These are phyloP conservation scores for Heteromyza rotundicornis DNA, from an alignment of 2,888 invertebrate species.

Conservation along the genomic window DNA sequence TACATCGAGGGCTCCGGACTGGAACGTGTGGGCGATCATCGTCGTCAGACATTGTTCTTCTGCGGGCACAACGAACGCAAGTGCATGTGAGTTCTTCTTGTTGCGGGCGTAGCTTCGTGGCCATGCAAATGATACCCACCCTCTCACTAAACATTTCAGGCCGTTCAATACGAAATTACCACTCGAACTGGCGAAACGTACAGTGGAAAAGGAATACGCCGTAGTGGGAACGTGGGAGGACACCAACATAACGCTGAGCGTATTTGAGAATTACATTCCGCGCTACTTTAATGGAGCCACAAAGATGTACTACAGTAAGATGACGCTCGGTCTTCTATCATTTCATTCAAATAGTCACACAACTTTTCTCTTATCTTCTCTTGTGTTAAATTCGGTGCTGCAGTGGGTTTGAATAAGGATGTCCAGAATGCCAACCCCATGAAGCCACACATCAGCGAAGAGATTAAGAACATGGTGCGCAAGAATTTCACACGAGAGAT, in stretches of 20 bases:
- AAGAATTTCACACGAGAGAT: slow-evolving; percentile 87
- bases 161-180: slow-evolving; percentile 85
- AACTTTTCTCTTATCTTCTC: no score
- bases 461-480: slow-evolving; percentile 81
- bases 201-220: slow-evolving; percentile 84
- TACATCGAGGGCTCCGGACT: slow-evolving; percentile 81
- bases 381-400: slow-evolving; percentile 33
- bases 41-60: slow-evolving; percentile 86
- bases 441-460: slow-evolving; percentile 83
- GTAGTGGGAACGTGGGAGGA: slow-evolving; percentile 89
- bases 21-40: slow-evolving; percentile 85
- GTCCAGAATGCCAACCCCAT: slow-evolving; percentile 82
- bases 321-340: background rate
- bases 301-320: slow-evolving; percentile 69
- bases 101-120: background rate
- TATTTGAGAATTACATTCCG: slow-evolving; percentile 85
- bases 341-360: no score
- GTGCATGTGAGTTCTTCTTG: slow-evolving; percentile 76
- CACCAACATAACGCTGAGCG: slow-evolving; percentile 80
- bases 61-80: slow-evolving; percentile 82
- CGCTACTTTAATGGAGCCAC: slow-evolving; percentile 80
- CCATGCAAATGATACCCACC: background rate
- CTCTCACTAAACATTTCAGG: slow-evolving; percentile 62
- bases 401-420: slow-evolving; percentile 58
- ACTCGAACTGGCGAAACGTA: slow-evolving; percentile 80